Conservation (phyloP, 2,113 vertebrate genomes). For the Laticauda laticaudata region DNA sequence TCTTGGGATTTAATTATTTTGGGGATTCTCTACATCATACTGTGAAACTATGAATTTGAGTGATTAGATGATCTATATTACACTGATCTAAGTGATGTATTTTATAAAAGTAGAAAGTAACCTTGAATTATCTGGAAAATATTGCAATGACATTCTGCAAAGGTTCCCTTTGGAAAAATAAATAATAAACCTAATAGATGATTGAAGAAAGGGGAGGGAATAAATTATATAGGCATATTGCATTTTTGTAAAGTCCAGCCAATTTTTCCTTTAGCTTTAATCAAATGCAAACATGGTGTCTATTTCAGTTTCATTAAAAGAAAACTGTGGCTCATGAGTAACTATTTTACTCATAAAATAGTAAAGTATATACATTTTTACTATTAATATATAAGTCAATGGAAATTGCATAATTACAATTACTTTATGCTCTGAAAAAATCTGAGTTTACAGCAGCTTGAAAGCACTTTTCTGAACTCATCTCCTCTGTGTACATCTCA, state of each 20-base stretch:
- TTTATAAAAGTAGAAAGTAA: background rate
- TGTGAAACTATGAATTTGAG: background rate
- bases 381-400: accelerated
- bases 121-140: background rate
- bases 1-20: background rate
- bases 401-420: background rate
- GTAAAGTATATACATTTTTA: too few species aligned
- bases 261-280: background rate
- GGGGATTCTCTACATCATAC: background rate
- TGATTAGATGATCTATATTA: background rate
- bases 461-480: slow-evolving; percentile 4
- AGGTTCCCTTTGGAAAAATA: too few species aligned
- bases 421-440: background rate
- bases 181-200: background rate
- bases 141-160: background rate
- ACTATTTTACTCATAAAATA: background rate
- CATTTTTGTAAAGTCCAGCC: background rate
- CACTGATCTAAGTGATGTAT: background rate
- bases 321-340: background rate
- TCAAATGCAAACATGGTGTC: background rate
- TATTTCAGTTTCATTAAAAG: background rate
- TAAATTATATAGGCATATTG: background rate
- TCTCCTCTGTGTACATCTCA: background rate
- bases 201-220: background rate
- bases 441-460: accelerated